Evolutionary conservation across 2,113 vertebrate genomes (phyloP).

Genomic region (Labeo catla): DNA sequence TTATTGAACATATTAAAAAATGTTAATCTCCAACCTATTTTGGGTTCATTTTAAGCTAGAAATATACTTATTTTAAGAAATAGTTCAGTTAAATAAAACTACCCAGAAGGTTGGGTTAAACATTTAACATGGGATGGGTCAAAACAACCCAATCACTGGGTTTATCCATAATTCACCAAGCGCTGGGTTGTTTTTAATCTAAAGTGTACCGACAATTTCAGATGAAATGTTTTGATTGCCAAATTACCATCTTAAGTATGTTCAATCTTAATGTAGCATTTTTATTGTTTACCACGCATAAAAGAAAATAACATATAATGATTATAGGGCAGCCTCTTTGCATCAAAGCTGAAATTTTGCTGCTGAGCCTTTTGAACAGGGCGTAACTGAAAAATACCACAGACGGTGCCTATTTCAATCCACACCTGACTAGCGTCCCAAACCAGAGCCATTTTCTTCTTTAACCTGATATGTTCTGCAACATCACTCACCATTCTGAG

Average conservation of each 20-base stretch:
- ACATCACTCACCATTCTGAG: constrained; percentile 11
- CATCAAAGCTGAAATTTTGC: not conserved
- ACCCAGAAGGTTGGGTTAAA: too few relatives aligned
- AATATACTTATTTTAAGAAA: too few relatives aligned
- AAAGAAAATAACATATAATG: not conserved
- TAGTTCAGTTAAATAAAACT: too few relatives aligned
- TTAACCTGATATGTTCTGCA: constrained; percentile 3
- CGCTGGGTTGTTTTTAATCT: too few relatives aligned
- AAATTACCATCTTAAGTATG: not conserved
- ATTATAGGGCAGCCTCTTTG: not conserved
- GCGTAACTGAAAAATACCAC: constrained; percentile 34
- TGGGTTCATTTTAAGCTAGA: too few relatives aligned
- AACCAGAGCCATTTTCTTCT: not conserved
- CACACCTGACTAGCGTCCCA: not conserved
- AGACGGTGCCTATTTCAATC: constrained; percentile 23
- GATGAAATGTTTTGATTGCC: not conserved
- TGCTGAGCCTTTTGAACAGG: constrained; percentile 24
- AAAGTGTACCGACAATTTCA: not conserved
- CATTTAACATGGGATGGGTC: too few relatives aligned
- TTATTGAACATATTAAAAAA: too few relatives aligned
- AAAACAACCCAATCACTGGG: too few relatives aligned
- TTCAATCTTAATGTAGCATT: not conserved
- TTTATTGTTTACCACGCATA: not conserved
- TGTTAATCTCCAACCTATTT: too few relatives aligned
- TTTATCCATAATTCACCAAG: too few relatives aligned